Evolutionary conservation across 1,140 invertebrate species (phyloP), one percentile per base, ranked within the genome.

Genomic region (Brachionus calyciflorus): DNA sequence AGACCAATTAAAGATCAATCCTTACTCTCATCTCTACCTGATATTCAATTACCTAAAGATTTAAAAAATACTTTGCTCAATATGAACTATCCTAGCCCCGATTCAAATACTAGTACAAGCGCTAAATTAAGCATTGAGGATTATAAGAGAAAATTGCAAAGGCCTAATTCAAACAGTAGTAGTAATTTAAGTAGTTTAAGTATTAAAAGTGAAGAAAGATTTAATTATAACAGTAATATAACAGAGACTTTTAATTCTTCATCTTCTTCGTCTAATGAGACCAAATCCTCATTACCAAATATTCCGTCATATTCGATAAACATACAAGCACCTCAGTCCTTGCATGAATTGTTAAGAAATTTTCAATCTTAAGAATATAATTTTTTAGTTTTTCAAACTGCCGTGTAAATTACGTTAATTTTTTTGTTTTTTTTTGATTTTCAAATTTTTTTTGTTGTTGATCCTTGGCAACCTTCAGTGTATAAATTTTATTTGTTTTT

Each of bases 321-420:
- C 51, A 51, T 73, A 73, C 69, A 49, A 17, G 46, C 69, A 28
- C 69, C 69, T 5, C 69, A 73, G 69, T 73, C 69, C 17, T 51
- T 73, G 46, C 69, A 73, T 30, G 69, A 73, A 41, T 49, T 73
- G 51, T 49, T 73, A 19, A 49, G 69, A 37, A 73, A 73, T 73
- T 14, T 73, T 73, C 69, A 73, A 49, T 73, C 69, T 7, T 73
- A 73, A 51, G 3, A 26, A 19, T 5, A 19, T 7, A 51, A 44
- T 14, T 51, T 65, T 24, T 46, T 19, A 24, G 37, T 65, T 40
- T 40, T 65, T 19, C 40, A 40, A 41, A 17, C 30, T 44, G 24
- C 55, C 55, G 55, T 60, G 55, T 60, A 60, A 37, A 19, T 60
- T 60, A 60, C 55, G 55, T 37, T 37, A 1, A 17, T 19, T 9